phyloP scores from a whole-genome alignment of 2,888 invertebrate species.

The Nomada ferruginata region DNA sequence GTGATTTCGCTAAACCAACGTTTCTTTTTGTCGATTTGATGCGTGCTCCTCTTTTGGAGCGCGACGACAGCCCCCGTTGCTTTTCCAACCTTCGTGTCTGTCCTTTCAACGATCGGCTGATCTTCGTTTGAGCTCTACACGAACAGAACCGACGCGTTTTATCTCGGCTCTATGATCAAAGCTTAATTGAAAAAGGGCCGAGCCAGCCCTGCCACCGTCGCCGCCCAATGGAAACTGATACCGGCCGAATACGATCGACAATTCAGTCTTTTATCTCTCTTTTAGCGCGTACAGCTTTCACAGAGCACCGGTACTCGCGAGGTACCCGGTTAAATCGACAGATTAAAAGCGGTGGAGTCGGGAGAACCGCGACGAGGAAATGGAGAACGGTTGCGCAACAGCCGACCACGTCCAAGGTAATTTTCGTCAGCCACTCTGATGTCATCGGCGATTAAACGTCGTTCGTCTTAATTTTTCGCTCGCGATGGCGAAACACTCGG shows the following conservation, averaged over 20 bases:
- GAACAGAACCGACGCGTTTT: conserved; percentile 61
- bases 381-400: conserved; percentile 33
- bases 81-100: conserved; percentile 15
- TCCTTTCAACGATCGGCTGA: conserved; percentile 48
- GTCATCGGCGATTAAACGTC: conserved; percentile 37
- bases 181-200: conserved; percentile 78
- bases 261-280: conserved; percentile 58
- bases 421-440: conserved; percentile 16
- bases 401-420: conserved; percentile 11
- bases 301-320: conserved; percentile 17
- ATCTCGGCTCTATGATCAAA: conserved; percentile 74
- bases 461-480: conserved; percentile 27
- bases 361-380: conserved; percentile 11
- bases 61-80: not conserved
- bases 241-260: conserved; percentile 71
- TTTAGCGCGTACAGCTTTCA: conserved; percentile 14
- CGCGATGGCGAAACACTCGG: not conserved
- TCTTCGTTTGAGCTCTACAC: conserved; percentile 60
- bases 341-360: conserved; percentile 43
- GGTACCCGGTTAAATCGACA: conserved; percentile 40
- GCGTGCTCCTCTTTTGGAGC: conserved; percentile 6
- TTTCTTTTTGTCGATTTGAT: conserved; percentile 47
- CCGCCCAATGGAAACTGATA: conserved; percentile 69
- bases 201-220: conserved; percentile 33
- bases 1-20: conserved; percentile 56